phyloP scores from a whole-genome alignment of 2,113 vertebrate genomes.

The Peucedramus taeniatus region DNA sequence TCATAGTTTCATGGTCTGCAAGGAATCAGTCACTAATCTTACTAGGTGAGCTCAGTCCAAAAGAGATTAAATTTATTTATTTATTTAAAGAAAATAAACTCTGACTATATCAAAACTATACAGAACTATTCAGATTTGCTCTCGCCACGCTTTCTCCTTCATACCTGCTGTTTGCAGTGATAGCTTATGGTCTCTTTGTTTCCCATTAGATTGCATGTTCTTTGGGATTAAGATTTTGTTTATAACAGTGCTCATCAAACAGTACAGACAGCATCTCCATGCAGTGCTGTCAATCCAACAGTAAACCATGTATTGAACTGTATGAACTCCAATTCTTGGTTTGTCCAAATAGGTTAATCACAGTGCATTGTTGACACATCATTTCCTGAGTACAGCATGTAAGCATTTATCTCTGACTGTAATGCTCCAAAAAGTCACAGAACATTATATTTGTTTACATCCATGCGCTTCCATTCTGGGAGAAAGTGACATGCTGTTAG shows the following conservation, averaged over 20 bases:
- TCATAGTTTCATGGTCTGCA: neutral
- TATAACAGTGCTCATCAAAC: neutral
- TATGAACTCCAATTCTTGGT: neutral
- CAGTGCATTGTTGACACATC: neutral
- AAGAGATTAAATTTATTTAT: neutral
- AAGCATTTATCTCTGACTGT: neutral
- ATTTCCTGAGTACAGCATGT: neutral
- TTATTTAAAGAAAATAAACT: neutral
- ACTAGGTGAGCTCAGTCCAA: neutral
- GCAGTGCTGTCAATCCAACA: neutral
- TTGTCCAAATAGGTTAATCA: constrained; percentile 1
- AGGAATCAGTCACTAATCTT: neutral
- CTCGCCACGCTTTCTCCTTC: neutral
- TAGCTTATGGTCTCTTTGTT: neutral
- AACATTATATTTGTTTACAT: neutral
- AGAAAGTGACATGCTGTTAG: neutral
- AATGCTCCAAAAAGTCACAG: neutral
- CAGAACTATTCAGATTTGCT: neutral
- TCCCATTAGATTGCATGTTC: neutral
- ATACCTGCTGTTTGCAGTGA: neutral
- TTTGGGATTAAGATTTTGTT: neutral
- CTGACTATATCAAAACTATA: neutral
- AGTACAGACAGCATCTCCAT: neutral
- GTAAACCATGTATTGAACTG: neutral
- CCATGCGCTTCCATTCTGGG: neutral